Evolutionary conservation across 2,888 invertebrate genomes (phyloP), one percentile per base, ranked within the genome.

Genomic region (Platynereis dumerilii): DNA sequence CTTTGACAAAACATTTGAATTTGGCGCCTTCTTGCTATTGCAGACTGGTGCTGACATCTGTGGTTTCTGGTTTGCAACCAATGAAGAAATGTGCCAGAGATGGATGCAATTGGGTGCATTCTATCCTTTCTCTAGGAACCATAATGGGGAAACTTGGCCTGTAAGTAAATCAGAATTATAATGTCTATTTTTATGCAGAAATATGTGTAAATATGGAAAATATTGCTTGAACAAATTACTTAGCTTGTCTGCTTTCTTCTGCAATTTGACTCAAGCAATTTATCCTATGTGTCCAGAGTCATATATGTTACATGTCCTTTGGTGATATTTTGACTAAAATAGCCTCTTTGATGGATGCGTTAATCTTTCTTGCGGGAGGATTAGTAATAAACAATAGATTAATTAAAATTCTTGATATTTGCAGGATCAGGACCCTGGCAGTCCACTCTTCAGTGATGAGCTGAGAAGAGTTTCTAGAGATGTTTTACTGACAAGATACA

Each of bases 61-160:
- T 71, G 86, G 86, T 1, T 87, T 86, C 75, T 77, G 77, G 67
- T 76, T 72, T n/a, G 76, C 80, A 28, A 76, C 85, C 0, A 80
- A 77, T 1, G 82, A 81, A 56, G 84, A 86, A 68, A 73, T 87
- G 73, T 91, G 91, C 70, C 79, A 89, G 0, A 86, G 89, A 70
- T 91, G 91, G 91, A 89, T 89, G 69, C 86, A 89, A 79, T 86
- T 90, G 5, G 89, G 89, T 0, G 87, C 88, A 0, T 89, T 88
- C 58, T 85, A 90, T 75, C 91, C 91, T 0, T 80, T 75, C 64
- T 58, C 77, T 17, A 65, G 80, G 53, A 79, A 78, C 69, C 79
- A 73, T 65, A 73, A 79, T 56, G 77, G 52, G 2, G 17, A 58
- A n/a, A 65, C 48, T 2, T 57, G 29, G 29, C 60, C 57, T 34